phyloP scores from a whole-genome alignment of 2,888 invertebrate species.

The Stenolophus ochropezus region DNA sequence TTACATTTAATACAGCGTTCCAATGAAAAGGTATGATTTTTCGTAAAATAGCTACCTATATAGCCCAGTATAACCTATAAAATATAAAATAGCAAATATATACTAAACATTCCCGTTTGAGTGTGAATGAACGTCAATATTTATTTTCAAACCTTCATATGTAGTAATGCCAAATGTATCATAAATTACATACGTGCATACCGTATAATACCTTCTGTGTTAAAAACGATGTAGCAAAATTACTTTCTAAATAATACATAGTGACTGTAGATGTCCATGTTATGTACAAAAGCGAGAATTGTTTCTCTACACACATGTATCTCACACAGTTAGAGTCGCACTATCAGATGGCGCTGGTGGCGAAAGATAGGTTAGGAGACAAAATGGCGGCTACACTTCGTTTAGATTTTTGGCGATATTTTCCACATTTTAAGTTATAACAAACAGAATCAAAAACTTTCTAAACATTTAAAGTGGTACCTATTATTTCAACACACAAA shows the following conservation, averaged over 20 bases:
- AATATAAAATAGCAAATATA: not conserved
- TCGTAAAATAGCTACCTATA: not conserved
- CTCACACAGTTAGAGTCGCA: not conserved
- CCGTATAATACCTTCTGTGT: conserved; percentile 41
- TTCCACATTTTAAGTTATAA: too few relatives aligned
- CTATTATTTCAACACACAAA: too few relatives aligned
- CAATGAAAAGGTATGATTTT: not conserved
- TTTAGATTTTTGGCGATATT: too few relatives aligned
- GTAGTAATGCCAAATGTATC: conserved; percentile 74
- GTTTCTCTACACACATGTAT: conserved; percentile 27
- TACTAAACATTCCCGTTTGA: not conserved
- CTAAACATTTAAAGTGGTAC: too few relatives aligned
- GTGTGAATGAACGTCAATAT: conserved; percentile 2
- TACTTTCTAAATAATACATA: conserved; percentile 46
- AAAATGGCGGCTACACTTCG: conserved; percentile 13
- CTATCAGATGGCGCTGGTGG: not conserved
- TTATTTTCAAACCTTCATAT: conserved; percentile 61
- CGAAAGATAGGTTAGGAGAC: not conserved
- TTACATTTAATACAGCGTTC: too few relatives aligned
- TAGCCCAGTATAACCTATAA: not conserved
- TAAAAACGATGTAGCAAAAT: conserved; percentile 43
- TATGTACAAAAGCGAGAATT: conserved; percentile 55
- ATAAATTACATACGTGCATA: conserved; percentile 65
- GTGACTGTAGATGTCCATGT: conserved; percentile 50
- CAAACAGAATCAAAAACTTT: too few relatives aligned